Conservation (phyloP, 2,797 vertebrate species). For the Neopelma chrysocephalum region DNA sequence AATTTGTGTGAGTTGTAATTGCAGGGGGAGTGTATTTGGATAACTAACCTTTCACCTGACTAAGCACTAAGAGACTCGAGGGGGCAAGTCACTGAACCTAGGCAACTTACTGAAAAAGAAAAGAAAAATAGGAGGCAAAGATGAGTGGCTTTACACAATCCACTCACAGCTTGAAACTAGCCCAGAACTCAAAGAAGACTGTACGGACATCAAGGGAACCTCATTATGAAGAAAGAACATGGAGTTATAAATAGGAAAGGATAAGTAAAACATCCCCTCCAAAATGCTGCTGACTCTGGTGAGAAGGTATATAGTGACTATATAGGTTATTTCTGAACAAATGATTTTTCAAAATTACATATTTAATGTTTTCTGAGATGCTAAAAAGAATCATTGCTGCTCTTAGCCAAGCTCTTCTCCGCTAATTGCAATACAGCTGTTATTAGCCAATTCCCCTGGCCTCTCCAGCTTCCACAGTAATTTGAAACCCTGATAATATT, state of each 20-base stretch:
- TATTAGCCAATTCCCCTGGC: not conserved
- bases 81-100: not conserved
- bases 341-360: not conserved
- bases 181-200: not conserved
- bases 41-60: not conserved
- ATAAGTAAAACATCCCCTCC: not conserved
- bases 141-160: not conserved
- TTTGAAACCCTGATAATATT: conserved; percentile 15
- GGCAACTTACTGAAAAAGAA: not conserved
- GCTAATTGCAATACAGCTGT: not conserved
- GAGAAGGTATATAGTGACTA: not conserved
- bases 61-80: not conserved
- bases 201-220: not conserved
- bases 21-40: not conserved
- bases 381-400: not conserved
- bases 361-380: not conserved
- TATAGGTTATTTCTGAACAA: not conserved
- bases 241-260: not conserved
- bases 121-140: not conserved
- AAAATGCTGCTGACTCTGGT: not conserved
- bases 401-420: not conserved
- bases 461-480: not conserved
- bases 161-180: not conserved
- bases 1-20: not conserved
- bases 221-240: not conserved